Conservation (phyloP, 2,113 vertebrate species). For the Melanostigma gelatinosum region DNA sequence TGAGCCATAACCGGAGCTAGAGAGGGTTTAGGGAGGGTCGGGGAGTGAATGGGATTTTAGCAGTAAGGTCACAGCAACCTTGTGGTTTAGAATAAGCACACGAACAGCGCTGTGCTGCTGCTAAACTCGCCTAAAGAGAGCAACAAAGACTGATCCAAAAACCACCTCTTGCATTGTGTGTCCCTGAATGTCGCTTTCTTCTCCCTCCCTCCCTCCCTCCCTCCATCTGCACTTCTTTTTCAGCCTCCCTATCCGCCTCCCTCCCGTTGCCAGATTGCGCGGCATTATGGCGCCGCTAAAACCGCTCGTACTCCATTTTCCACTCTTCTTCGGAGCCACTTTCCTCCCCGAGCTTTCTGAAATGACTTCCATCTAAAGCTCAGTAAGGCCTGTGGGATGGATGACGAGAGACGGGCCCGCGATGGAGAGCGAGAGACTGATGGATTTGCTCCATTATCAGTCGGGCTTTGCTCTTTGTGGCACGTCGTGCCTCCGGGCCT, state of each 20-base stretch:
- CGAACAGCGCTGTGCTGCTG: conserved; percentile 36
- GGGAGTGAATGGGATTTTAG: conserved; percentile 47
- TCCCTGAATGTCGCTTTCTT: conserved; percentile 17
- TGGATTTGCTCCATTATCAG: conserved; percentile 74
- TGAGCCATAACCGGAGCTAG: conserved; percentile 46
- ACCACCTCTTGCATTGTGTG: conserved; percentile 7
- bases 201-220: conserved; percentile 4
- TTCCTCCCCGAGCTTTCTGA: conserved; percentile 41
- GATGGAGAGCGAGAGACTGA: conserved; percentile 57
- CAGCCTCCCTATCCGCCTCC: not conserved
- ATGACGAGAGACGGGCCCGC: conserved; percentile 37
- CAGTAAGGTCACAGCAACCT: conserved; percentile 65
- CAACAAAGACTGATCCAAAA: conserved; percentile 4
- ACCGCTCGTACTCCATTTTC: conserved; percentile 48
- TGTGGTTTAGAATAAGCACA: conserved; percentile 50
- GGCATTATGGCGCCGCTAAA: conserved; percentile 20
- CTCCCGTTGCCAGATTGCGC: conserved; percentile 45
- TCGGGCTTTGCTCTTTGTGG: conserved; percentile 65
- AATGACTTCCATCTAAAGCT: conserved; percentile 60
- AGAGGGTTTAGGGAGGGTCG: conserved; percentile 34
- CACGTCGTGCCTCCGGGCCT: conserved; percentile 46
- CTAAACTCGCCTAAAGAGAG: conserved; percentile 22
- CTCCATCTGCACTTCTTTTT: not conserved
- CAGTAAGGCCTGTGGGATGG: conserved; percentile 32
- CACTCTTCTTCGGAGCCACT: conserved; percentile 41